Evolutionary conservation across 2,797 vertebrate species (phyloP).

Genomic region (Prunella strophiata): DNA sequence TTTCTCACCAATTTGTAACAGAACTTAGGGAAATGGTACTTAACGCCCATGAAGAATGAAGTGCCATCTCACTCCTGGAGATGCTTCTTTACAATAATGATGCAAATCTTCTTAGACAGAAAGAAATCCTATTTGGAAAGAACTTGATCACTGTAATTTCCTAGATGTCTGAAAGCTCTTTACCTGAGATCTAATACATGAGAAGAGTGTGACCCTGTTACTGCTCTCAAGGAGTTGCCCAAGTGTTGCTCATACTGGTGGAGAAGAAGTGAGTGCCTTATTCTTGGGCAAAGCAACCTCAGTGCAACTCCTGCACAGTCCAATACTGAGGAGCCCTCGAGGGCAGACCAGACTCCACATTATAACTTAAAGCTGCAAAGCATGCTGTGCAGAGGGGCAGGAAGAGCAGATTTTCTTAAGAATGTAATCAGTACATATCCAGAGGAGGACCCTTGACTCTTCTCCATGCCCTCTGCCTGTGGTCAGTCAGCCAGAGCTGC

Average conservation of each 20-base stretch:
- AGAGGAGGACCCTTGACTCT: background rate
- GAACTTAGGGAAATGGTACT: background rate
- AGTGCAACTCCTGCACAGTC: background rate
- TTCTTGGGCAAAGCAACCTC: background rate
- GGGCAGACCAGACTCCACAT: background rate
- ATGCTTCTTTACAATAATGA: background rate
- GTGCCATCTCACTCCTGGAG: background rate
- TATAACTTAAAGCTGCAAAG: background rate
- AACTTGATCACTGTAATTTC: background rate
- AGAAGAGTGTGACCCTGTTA: background rate
- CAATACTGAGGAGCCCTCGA: background rate
- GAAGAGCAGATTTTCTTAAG: background rate
- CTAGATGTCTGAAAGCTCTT: background rate
- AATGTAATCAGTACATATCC: background rate
- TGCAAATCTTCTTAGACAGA: background rate
- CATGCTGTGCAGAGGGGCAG: background rate
- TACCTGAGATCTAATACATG: background rate
- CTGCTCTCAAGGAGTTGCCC: background rate
- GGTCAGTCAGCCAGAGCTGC: background rate
- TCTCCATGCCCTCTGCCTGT: background rate
- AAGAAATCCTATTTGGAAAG: slow-evolving; percentile 13
- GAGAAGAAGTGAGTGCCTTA: background rate
- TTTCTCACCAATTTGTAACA: background rate
- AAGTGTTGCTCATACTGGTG: background rate
- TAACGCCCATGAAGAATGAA: background rate